These are phyloP conservation scores for Pyrrhosoma nymphula DNA, from an alignment of 2,888 invertebrate genomes.

Conservation along the genomic window DNA sequence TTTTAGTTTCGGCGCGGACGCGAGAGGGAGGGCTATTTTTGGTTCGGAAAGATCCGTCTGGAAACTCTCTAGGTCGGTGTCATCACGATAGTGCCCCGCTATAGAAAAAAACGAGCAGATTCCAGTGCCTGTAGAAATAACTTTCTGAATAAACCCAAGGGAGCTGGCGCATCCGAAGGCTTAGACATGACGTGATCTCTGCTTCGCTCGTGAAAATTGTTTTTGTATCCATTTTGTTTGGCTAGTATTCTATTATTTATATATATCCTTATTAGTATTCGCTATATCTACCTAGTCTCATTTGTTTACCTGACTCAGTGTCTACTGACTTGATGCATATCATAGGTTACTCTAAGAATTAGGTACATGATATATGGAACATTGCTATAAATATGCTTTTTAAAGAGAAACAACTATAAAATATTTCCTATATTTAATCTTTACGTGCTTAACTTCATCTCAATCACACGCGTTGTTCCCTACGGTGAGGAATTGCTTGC, in stretches of 20 bases:
- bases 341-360: too few species aligned
- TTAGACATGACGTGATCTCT: neutral
- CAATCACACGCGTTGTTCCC: too few species aligned
- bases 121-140: neutral
- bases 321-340: too few species aligned
- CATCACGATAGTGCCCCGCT: neutral
- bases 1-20: neutral
- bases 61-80: neutral
- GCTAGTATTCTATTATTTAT: neutral
- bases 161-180: neutral
- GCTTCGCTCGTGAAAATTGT: neutral
- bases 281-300: neutral
- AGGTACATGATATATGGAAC: too few species aligned
- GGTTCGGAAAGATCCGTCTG: conserved; percentile 7
- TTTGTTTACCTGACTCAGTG: too few species aligned
- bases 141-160: neutral
- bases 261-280: neutral
- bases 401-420: too few species aligned
- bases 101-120: neutral
- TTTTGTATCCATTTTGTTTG: neutral
- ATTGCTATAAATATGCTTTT: too few species aligned
- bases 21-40: neutral
- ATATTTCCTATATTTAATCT: too few species aligned
- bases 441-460: too few species aligned
- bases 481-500: too few species aligned